Conservation (phyloP, 2,113 vertebrate species). For the Calonectris borealis region DNA sequence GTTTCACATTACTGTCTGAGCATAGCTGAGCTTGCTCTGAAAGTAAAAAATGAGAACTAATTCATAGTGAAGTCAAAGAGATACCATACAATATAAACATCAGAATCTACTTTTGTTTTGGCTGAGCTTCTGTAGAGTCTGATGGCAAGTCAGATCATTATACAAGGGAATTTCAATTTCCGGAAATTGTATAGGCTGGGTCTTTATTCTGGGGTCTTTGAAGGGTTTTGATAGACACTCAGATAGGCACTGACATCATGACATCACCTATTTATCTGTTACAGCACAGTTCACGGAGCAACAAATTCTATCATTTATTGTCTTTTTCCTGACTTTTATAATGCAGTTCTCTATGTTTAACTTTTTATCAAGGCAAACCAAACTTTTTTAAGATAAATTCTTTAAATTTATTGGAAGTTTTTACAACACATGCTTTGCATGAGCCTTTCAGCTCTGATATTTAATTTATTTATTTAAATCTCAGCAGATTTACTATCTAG, state of each 20-base stretch:
- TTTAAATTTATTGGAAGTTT: not conserved
- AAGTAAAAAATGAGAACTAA: not conserved
- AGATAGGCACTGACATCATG: not conserved
- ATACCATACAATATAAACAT: not conserved
- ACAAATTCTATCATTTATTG: not conserved
- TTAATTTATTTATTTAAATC: not conserved
- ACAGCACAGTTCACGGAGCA: not conserved
- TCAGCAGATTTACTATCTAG: not conserved
- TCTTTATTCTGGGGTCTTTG: not conserved
- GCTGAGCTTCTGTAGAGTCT: not conserved
- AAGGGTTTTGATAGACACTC: not conserved
- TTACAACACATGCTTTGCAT: not conserved
- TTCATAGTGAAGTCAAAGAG: constrained; percentile 18
- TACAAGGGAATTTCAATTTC: constrained; percentile 21
- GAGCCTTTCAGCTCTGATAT: not conserved
- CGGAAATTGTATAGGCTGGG: not conserved
- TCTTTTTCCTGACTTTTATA: not conserved
- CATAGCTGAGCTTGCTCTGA: not conserved
- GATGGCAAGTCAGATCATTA: constrained; percentile 14
- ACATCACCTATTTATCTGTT: not conserved
- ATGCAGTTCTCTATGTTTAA: not conserved
- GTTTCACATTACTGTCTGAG: not conserved
- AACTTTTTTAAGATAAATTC: not conserved
- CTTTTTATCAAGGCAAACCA: not conserved
- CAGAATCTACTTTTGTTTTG: not conserved